phyloP scores from a whole-genome alignment of 2,113 vertebrate genomes.

The Channa maculata region DNA sequence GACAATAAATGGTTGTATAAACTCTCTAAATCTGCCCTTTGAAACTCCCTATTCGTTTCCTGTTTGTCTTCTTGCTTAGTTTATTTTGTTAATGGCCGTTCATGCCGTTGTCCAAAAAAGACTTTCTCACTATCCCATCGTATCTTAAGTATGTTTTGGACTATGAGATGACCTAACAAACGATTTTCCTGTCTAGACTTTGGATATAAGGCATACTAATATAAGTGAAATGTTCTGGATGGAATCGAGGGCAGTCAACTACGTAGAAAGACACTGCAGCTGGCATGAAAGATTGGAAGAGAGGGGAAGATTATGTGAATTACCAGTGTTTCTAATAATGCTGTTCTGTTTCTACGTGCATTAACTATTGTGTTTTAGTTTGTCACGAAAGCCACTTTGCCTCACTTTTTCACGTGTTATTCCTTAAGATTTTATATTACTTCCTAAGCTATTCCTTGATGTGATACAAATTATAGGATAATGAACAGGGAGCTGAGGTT shows the following conservation, averaged over 20 bases:
- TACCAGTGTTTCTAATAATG: no score
- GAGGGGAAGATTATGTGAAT: no score
- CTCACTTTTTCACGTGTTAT: no score
- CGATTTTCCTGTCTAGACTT: conserved; percentile 21
- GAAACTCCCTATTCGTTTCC: conserved; percentile 26
- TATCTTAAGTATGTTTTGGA: neutral
- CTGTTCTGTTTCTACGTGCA: no score
- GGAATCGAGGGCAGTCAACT: neutral
- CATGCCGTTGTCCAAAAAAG: neutral
- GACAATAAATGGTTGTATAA: conserved; percentile 9
- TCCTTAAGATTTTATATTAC: no score
- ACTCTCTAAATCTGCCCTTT: conserved; percentile 1
- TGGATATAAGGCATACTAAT: conserved; percentile 30
- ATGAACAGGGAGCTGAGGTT: no score
- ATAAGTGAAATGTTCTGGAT: conserved; percentile 28
- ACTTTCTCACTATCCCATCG: conserved; percentile 1
- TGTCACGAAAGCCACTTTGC: no score
- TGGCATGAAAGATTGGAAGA: neutral
- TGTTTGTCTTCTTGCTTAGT: conserved; percentile 42
- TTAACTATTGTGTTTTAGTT: no score
- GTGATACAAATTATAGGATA: no score
- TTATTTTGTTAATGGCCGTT: conserved; percentile 47
- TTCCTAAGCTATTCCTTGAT: no score
- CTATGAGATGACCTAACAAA: conserved; percentile 20
- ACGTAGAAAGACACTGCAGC: conserved; percentile 29